Base-by-base conservation (phyloP, 1,140 invertebrate species). In the Drosophila bifasciata region DNA sequence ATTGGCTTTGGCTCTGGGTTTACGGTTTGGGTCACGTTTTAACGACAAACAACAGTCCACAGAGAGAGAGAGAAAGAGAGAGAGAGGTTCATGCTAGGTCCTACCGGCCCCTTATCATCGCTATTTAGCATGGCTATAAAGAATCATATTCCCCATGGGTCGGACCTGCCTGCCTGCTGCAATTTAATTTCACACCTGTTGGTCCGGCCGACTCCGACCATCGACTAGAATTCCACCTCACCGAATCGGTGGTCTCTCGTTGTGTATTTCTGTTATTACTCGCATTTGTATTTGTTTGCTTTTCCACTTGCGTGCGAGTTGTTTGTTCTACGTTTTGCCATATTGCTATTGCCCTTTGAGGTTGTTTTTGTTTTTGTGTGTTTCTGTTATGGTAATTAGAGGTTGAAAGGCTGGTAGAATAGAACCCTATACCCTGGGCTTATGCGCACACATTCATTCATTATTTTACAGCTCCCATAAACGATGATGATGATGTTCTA, bases 171-270 rank as follows among this genome's bases (percentile, higher is more conserved):
- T 46, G 50, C 15, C 32, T 36, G 25, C 55, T 62, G 72, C 71
- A 85, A 84, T 85, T 68, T 73, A 64, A 56, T 79, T 63, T 76
- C 77, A 79, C 76, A 84, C 80, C 80, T 84, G 80, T 84, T 64
- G 58, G 32, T 40, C n/a, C 16, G 17, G 8, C 36, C 21, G 11
- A 9, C 8, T 3, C 48, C 25, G n/a, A n/a, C 16, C 8, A 50
- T 19, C 51, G 68, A 44, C 52, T 74, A 28, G 46, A 78, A 67
- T 56, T 79, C 28, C 70, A 56, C 56, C 56, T 43, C 71, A 67
- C 2, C 60, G 72, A 32, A 9, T 32, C 62, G 28, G 46, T 68
- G 49, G 16, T 66, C n/a, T 43, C 15, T 53, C 21, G 25, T 51
- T 28, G 19, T 28, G 25, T 25, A 25, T 36, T 23, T 28, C 7